phyloP scores from a whole-genome alignment of 1,140 invertebrate species.

The Phortica variegata region DNA sequence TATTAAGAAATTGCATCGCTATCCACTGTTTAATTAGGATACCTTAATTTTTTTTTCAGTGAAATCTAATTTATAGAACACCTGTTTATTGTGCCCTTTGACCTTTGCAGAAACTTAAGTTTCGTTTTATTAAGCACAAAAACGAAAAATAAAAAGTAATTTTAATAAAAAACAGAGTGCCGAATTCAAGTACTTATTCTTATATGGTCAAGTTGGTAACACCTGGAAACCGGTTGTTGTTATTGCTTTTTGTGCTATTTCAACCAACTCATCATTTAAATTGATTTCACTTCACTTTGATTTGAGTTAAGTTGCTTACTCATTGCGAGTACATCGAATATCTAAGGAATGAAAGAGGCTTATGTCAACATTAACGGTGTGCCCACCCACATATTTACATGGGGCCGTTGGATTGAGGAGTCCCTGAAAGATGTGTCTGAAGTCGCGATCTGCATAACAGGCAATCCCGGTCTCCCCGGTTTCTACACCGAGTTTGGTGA shows the following conservation, averaged over 20 bases:
- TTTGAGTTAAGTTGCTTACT: too few species aligned
- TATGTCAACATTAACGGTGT: constrained; percentile 65
- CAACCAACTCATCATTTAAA: not conserved
- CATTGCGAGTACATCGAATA: not conserved
- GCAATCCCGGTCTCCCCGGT: constrained; percentile 70
- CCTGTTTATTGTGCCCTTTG: too few species aligned
- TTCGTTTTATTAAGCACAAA: too few species aligned
- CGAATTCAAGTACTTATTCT: too few species aligned
- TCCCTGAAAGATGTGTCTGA: constrained; percentile 59
- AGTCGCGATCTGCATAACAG: constrained; percentile 64
- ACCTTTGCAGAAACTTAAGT: too few species aligned
- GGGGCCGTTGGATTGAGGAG: constrained; percentile 69
- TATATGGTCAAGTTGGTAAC: not conserved
- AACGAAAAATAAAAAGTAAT: too few species aligned
- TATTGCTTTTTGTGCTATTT: constrained; percentile 5
- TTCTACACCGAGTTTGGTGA: constrained; percentile 74
- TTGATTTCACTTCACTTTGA: too few species aligned
- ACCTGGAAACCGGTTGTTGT: constrained; percentile 39
- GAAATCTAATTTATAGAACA: too few species aligned
- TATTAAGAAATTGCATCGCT: too few species aligned
- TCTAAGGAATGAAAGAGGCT: constrained; percentile 58
- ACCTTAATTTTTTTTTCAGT: too few species aligned
- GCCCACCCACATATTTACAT: constrained; percentile 68
- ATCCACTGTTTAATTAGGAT: too few species aligned
- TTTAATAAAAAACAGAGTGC: too few species aligned